Percentiles rank a stretch among this genome's conserved stretches.
These are phyloP conservation scores for Oikopleura dioica DNA, from an alignment of 23 tunicate genomes.

Conservation along the genomic window DNA sequence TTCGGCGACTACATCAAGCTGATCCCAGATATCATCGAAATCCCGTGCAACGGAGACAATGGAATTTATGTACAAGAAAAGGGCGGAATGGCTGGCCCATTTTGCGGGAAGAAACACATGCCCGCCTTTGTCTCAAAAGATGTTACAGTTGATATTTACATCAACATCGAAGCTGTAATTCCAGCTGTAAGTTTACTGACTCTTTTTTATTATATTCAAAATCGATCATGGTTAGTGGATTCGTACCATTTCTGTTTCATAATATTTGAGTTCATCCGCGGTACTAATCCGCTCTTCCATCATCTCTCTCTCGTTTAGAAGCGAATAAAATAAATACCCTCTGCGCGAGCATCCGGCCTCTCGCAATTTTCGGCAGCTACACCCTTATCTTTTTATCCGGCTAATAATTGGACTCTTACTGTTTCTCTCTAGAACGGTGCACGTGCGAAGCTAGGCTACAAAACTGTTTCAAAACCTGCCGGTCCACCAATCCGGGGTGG, in stretches of 20 bases:
- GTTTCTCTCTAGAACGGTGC: neutral
- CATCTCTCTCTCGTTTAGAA: too few relatives aligned
- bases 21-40: neutral
- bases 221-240: neutral
- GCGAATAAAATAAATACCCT: too few relatives aligned
- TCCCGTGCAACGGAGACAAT: slow-evolving; percentile 2
- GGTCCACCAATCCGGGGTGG: too few relatives aligned
- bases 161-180: neutral
- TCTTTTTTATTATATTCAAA: neutral
- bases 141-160: neutral
- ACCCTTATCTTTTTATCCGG: too few relatives aligned
- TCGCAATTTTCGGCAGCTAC: too few relatives aligned
- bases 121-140: neutral
- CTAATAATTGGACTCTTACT: too few relatives aligned
- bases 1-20: neutral
- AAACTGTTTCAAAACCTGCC: neutral
- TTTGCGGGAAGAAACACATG: neutral
- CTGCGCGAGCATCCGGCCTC: too few relatives aligned
- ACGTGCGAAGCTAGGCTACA: neutral
- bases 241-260: neutral
- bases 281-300: too few relatives aligned
- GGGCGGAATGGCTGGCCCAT: neutral
- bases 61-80: slow-evolving; percentile 10
- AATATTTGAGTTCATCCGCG: too few relatives aligned
- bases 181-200: neutral